Conservation (phyloP, 2,888 invertebrate genomes). For the Lithosia quadra region DNA sequence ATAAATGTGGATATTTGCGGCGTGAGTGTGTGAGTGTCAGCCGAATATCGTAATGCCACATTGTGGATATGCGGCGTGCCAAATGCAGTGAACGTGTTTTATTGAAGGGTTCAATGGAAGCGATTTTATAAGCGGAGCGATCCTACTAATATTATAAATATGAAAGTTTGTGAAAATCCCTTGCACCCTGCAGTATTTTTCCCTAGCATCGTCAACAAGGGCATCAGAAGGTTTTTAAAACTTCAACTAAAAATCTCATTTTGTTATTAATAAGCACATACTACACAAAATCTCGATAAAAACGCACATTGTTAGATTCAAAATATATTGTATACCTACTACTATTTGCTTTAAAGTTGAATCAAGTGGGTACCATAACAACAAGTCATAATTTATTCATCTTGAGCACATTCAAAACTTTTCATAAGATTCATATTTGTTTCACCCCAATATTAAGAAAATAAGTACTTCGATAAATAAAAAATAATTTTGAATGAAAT, state of each 20-base stretch:
- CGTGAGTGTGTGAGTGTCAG: slow-evolving; percentile 38
- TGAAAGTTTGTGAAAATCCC: no score
- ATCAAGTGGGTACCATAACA: no score
- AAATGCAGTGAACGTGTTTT: slow-evolving; percentile 28
- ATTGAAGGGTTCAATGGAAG: slow-evolving; percentile 18
- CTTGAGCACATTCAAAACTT: not conserved
- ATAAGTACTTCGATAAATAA: no score
- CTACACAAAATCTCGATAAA: not conserved
- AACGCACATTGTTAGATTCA: not conserved
- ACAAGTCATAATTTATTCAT: not conserved
- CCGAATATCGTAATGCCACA: slow-evolving; percentile 35
- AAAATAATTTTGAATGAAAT: no score
- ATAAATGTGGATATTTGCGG: slow-evolving; percentile 40
- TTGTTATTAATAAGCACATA: no score
- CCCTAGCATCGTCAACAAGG: no score
- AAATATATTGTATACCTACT: no score
- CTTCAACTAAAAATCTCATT: no score
- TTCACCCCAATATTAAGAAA: no score
- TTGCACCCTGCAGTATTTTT: no score
- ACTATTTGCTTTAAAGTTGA: no score
- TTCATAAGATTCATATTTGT: not conserved
- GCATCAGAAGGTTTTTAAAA: no score
- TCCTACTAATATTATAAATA: not conserved
- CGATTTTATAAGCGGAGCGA: slow-evolving; percentile 17
- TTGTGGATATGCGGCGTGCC: slow-evolving; percentile 38